Conservation (phyloP, 2,113 vertebrate genomes). For the Lontra canadensis region DNA sequence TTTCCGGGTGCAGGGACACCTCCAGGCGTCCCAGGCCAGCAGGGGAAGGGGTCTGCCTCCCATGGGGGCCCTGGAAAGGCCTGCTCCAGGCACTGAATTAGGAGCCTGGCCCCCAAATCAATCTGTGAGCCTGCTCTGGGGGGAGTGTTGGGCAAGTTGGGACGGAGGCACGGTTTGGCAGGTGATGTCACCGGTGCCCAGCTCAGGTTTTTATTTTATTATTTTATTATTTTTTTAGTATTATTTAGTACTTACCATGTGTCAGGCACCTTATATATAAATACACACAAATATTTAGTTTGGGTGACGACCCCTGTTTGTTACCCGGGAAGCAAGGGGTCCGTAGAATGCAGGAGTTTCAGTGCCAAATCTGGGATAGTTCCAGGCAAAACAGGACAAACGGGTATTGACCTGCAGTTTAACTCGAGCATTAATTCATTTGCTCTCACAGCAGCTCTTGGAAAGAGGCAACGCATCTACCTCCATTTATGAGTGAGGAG, state of each 20-base stretch:
- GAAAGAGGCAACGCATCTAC: neutral
- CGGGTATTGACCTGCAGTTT: neutral
- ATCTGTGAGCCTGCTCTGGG: neutral
- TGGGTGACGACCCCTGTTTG: neutral
- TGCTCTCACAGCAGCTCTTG: neutral
- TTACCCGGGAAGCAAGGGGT: neutral
- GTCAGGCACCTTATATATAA: neutral
- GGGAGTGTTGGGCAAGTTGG: neutral
- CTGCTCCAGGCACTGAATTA: neutral
- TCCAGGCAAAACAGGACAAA: neutral
- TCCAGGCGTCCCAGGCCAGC: constrained; percentile 22
- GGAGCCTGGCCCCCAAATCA: neutral
- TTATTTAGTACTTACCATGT: neutral
- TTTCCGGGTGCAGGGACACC: neutral
- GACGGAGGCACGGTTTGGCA: neutral
- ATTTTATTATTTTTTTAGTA: neutral
- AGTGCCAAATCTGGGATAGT: neutral
- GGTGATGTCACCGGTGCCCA: neutral
- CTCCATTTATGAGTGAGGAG: neutral
- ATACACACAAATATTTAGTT: neutral
- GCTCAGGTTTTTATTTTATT: neutral
- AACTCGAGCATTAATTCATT: neutral
- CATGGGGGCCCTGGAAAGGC: neutral
- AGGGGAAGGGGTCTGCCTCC: constrained; percentile 54
- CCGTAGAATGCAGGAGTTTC: neutral